These are phyloP conservation scores for Bombyx huttoni DNA, from an alignment of 2,888 invertebrate genomes.

Conservation along the genomic window DNA sequence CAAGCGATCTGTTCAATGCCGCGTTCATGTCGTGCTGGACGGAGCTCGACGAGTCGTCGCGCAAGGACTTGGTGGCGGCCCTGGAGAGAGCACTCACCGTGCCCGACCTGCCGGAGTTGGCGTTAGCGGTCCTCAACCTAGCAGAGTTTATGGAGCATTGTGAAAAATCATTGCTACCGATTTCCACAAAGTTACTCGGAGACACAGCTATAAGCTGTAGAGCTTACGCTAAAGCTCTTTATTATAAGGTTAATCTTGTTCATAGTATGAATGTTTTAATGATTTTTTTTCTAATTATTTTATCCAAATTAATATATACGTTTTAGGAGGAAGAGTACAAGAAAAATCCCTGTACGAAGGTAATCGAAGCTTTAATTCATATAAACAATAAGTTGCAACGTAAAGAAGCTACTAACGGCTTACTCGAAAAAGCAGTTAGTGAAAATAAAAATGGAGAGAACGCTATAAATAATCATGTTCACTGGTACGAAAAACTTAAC, in stretches of 20 bases:
- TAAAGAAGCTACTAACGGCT: conserved; percentile 96
- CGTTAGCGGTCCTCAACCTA: conserved; percentile 94
- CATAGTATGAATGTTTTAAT: neutral
- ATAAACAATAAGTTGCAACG: conserved; percentile 99
- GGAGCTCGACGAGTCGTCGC: conserved; percentile 86
- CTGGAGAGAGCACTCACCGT: conserved; percentile 90
- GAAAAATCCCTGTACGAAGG: conserved; percentile 74
- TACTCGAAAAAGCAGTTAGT: conserved; percentile 89
- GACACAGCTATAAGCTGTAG: conserved; percentile 95
- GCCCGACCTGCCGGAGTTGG: conserved; percentile 94
- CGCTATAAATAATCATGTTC: conserved; percentile 73
- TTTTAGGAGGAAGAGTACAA: conserved; percentile 91
- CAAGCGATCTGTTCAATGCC: conserved; percentile 96
- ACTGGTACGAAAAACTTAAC: conserved; percentile 99
- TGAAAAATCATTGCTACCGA: conserved; percentile 93
- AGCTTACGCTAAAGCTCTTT: conserved; percentile 77
- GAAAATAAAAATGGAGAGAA: conserved; percentile 78
- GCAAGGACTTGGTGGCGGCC: conserved; percentile 87
- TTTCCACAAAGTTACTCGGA: conserved; percentile 89
- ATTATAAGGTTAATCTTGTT: conserved; percentile 63
- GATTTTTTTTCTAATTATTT: neutral
- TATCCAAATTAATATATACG: conserved; percentile 2
- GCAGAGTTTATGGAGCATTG: conserved; percentile 99
- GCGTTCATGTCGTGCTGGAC: conserved; percentile 99
- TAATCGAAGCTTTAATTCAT: conserved; percentile 92